A percentile compares a stretch with the other conserved stretches of the same genome.
Conservation (phyloP, 1,140 invertebrate genomes). For the Halictus rubicundus region DNA sequence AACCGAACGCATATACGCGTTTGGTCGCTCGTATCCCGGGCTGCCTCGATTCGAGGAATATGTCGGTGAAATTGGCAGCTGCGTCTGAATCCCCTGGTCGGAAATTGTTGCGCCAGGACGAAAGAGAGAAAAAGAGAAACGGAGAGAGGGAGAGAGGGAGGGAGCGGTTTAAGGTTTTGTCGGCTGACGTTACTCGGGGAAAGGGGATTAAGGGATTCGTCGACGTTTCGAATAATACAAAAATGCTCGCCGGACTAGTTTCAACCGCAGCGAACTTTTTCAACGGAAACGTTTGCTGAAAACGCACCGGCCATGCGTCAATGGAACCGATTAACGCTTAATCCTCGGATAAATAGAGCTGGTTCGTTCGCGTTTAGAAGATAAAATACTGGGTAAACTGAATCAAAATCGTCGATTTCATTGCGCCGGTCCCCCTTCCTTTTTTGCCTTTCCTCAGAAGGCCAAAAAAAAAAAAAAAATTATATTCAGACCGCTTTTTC, state of each 20-base stretch:
- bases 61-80: conserved; percentile 21
- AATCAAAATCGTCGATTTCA: not conserved
- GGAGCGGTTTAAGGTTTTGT: conserved; percentile 17
- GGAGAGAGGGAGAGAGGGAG: too few relatives aligned
- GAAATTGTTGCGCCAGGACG: conserved; percentile 13
- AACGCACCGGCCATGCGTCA: not conserved
- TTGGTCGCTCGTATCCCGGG: not conserved
- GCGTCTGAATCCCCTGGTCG: not conserved
- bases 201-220: conserved; percentile 39
- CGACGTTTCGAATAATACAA: conserved; percentile 17
- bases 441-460: too few relatives aligned
- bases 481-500: too few relatives aligned
- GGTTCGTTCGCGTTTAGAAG: not conserved
- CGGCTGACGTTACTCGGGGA: not conserved
- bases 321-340: conserved; percentile 3
- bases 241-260: not conserved
- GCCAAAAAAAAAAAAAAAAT: too few relatives aligned
- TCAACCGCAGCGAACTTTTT: conserved; percentile 10
- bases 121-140: too few relatives aligned
- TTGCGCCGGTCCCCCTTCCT: too few relatives aligned
- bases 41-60: not conserved
- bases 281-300: not conserved
- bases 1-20: not conserved
- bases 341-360: conserved; percentile 23
- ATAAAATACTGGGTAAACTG: not conserved